Conservation (phyloP, 2,113 vertebrate genomes). For the Petaurus breviceps region DNA sequence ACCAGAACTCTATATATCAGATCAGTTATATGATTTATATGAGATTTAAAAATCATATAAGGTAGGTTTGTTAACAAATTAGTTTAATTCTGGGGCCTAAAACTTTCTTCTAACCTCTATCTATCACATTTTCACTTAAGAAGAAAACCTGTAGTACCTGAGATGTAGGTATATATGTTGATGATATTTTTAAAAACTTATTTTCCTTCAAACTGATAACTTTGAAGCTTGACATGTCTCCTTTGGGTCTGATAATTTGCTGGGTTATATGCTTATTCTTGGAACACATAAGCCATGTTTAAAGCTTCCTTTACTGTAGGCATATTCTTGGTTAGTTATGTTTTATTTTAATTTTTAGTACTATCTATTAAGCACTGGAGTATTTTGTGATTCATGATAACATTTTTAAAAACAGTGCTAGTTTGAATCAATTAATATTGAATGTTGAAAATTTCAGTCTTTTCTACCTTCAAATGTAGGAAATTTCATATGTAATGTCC, state of each 20-base stretch:
- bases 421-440: not conserved
- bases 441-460: not conserved
- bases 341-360: not conserved
- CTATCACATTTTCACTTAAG: not conserved
- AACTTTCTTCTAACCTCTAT: not conserved
- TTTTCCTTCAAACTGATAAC: not conserved
- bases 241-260: not conserved
- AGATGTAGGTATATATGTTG: not conserved
- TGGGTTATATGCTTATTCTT: no score
- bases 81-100: not conserved
- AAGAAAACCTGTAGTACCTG: not conserved
- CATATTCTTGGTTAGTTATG: not conserved
- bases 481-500: not conserved
- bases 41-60: constrained; percentile 30
- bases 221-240: not conserved
- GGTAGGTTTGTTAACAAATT: constrained; percentile 12
- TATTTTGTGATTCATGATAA: not conserved
- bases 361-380: not conserved
- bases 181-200: not conserved
- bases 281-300: not conserved
- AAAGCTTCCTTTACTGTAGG: not conserved
- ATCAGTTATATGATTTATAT: constrained; percentile 32
- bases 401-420: not conserved
- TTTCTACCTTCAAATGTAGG: not conserved
- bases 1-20: not conserved